Conservation (phyloP, 2,888 invertebrate genomes). For the Drosophila fulvimacula region DNA sequence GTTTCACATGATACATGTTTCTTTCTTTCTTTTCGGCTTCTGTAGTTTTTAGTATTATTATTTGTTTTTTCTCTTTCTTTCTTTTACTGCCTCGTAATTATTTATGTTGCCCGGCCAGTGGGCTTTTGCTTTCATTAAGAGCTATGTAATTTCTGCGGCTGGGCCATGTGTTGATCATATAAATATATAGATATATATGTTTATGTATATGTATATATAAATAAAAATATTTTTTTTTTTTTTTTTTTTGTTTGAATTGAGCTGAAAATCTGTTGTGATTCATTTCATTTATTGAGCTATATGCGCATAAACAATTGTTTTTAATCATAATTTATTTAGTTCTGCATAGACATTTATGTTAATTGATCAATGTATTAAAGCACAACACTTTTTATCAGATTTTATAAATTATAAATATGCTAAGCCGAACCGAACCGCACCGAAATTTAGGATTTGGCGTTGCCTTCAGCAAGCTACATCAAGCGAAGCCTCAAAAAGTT, state of each 20-base stretch:
- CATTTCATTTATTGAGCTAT: constrained; percentile 8
- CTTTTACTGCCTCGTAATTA: constrained; percentile 58
- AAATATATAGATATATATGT: constrained; percentile 4
- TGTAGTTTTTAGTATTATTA: constrained; percentile 29
- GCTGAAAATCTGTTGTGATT: constrained; percentile 28
- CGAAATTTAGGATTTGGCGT: too few species aligned
- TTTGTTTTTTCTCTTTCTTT: constrained; percentile 12
- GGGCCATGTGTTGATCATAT: constrained; percentile 67
- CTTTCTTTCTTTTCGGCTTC: constrained; percentile 15
- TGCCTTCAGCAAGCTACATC: too few species aligned
- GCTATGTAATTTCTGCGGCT: constrained; percentile 43
- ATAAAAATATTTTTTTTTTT: background rate
- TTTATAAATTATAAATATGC: too few species aligned
- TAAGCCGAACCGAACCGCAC: too few species aligned
- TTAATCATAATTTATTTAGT: background rate
- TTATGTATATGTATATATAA: background rate
- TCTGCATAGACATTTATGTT: background rate
- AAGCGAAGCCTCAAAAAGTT: too few species aligned
- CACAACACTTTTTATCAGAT: background rate
- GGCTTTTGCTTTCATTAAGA: constrained; percentile 45
- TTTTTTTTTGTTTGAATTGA: constrained; percentile 9
- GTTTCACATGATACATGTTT: constrained; percentile 10
- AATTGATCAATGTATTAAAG: background rate
- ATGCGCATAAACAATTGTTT: constrained; percentile 14
- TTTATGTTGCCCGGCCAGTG: constrained; percentile 48